phyloP scores from a whole-genome alignment of 2,797 vertebrate species.

The Pseudotriccus pelzelni region DNA sequence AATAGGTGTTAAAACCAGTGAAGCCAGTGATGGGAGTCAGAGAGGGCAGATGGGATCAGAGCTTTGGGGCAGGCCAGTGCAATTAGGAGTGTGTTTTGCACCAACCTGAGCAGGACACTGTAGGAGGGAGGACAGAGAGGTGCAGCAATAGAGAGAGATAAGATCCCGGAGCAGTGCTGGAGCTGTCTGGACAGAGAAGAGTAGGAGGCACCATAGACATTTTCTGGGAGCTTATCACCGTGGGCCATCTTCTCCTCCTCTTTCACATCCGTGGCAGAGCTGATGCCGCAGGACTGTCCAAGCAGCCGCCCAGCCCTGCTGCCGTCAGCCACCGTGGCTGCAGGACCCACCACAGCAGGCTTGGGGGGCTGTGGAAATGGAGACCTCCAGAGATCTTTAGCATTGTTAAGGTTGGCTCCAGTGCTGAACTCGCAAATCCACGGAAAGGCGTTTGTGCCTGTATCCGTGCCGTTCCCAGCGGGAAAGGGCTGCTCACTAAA shows the following conservation, averaged over 20 bases:
- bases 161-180: slow-evolving; percentile 19
- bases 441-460: neutral
- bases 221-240: slow-evolving; percentile 46
- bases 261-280: slow-evolving; percentile 26
- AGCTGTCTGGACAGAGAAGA: slow-evolving; percentile 60
- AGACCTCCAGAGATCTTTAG: neutral
- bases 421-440: neutral
- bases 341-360: neutral
- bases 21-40: slow-evolving; percentile 10
- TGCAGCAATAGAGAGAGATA: slow-evolving; percentile 52
- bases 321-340: accelerated
- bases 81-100: slow-evolving; percentile 56
- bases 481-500: neutral
- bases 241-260: slow-evolving; percentile 60
- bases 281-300: neutral
- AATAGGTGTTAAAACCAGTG: slow-evolving; percentile 41
- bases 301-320: neutral
- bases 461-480: accelerated
- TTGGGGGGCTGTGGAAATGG: neutral
- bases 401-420: neutral
- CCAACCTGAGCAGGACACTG: slow-evolving; percentile 19
- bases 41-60: slow-evolving; percentile 46
- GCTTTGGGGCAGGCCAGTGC: slow-evolving; percentile 39
- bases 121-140: slow-evolving; percentile 43
- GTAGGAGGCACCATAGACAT: slow-evolving; percentile 61